Conservation (phyloP, 1,140 invertebrate species). For the Pristionchus pacificus region DNA sequence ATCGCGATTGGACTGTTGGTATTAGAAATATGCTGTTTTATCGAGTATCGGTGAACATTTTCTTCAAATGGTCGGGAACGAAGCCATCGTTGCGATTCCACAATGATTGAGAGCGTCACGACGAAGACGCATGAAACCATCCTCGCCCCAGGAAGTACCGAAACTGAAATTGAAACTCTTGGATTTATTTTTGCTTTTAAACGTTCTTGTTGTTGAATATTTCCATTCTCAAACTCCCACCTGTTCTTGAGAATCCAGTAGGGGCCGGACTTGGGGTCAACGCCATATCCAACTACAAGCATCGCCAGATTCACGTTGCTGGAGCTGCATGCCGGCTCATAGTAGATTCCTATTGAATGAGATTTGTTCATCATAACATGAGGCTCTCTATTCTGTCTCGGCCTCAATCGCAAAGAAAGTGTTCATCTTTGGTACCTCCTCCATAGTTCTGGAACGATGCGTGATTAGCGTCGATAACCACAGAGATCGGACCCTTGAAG, state of each 20-base stretch:
- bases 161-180: too few relatives aligned
- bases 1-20: too few relatives aligned
- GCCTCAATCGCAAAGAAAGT: too few relatives aligned
- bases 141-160: neutral
- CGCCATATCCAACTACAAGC: neutral
- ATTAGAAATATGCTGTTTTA: too few relatives aligned
- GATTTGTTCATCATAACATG: too few relatives aligned
- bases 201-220: too few relatives aligned
- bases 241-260: constrained; percentile 7
- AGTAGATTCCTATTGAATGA: too few relatives aligned
- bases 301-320: neutral
- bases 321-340: neutral
- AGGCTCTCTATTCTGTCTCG: too few relatives aligned
- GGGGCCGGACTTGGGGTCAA: neutral
- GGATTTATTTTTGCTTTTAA: too few relatives aligned
- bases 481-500: constrained; percentile 1
- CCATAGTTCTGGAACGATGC: neutral
- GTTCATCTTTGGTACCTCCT: too few relatives aligned
- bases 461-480: constrained; percentile 3
- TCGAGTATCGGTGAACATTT: too few relatives aligned
- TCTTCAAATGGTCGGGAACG: constrained; percentile 5
- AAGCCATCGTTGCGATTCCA: constrained; percentile 12
- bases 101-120: neutral
- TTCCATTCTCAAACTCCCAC: neutral
- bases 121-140: neutral